Percentiles rank a stretch among this genome's conserved stretches.
Conservation (phyloP, 2,888 invertebrate species). For the Napeogenes inachia region DNA sequence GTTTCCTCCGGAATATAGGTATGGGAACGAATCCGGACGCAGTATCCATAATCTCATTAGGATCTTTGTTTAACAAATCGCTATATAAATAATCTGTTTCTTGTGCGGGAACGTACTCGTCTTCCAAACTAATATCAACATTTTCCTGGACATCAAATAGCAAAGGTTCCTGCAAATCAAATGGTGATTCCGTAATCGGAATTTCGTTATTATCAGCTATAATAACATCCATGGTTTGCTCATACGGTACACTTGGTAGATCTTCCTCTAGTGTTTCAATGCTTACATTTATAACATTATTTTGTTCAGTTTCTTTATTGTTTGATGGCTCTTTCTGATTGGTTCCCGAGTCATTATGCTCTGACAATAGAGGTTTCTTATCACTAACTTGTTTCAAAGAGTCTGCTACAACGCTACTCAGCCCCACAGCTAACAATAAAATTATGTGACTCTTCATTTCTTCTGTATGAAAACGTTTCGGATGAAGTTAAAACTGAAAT, state of each 20-base stretch:
- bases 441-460: conserved; percentile 52
- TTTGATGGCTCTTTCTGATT: conserved; percentile 38
- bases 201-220: conserved; percentile 45
- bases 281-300: conserved; percentile 35
- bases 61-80: conserved; percentile 42
- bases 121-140: conserved; percentile 21
- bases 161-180: conserved; percentile 27
- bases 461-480: conserved; percentile 43
- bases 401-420: conserved; percentile 42
- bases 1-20: conserved; percentile 47
- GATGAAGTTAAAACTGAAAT: conserved; percentile 31
- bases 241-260: conserved; percentile 25
- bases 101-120: conserved; percentile 28
- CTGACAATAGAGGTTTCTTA: conserved; percentile 35
- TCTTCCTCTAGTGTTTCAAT: conserved; percentile 30
- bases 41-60: conserved; percentile 63
- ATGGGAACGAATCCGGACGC: conserved; percentile 61
- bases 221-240: conserved; percentile 41
- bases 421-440: conserved; percentile 45
- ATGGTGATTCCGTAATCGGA: conserved; percentile 24
- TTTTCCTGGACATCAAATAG: conserved; percentile 15
- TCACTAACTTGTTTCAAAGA: conserved; percentile 19
- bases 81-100: conserved; percentile 38
- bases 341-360: conserved; percentile 42
- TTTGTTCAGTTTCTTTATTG: conserved; percentile 43